Conservation (phyloP, 2,797 vertebrate genomes). For the Tiaroga cobitis region DNA sequence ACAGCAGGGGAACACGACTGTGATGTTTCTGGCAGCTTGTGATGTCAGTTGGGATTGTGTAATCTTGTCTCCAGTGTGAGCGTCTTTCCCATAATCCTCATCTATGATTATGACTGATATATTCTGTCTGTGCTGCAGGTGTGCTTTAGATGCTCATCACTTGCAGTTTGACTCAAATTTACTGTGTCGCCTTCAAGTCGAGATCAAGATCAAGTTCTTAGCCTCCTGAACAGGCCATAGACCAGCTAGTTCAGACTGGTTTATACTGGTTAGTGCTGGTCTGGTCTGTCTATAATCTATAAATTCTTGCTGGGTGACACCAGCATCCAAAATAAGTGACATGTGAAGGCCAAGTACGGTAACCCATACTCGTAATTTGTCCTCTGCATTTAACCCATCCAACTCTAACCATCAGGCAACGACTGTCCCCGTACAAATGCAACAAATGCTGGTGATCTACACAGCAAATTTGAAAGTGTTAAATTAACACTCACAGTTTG, state of each 20-base stretch:
- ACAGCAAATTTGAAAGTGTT: no score
- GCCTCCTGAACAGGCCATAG: background rate
- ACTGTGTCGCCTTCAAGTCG: background rate
- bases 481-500: no score
- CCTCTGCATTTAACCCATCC: no score
- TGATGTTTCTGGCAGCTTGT: conserved; percentile 9
- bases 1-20: conserved; percentile 5
- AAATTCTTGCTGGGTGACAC: background rate
- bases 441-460: no score
- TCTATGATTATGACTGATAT: background rate
- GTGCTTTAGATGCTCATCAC: background rate
- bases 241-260: background rate
- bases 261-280: background rate
- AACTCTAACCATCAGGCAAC: no score
- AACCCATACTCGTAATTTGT: no score
- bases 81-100: background rate
- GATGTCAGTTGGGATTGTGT: background rate
- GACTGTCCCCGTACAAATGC: no score
- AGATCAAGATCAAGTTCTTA: background rate
- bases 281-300: background rate
- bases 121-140: background rate
- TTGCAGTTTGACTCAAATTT: background rate
- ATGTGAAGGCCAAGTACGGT: no score
- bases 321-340: background rate
- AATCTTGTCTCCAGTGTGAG: background rate